Conservation (phyloP, 2,113 vertebrate species). For the Thinocorus orbignyianus region DNA sequence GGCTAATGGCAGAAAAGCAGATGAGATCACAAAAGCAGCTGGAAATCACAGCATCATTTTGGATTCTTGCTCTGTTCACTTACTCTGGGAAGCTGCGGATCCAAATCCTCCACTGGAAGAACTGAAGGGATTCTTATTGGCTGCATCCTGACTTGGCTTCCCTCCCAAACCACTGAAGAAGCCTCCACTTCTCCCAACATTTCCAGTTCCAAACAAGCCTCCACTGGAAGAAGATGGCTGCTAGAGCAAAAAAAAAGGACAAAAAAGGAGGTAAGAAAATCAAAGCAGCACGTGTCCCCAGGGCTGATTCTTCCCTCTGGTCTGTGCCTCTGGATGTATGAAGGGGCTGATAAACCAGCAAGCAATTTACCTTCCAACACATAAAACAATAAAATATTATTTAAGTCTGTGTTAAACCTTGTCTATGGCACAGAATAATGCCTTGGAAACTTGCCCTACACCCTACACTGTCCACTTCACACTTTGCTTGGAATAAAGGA, state of each 20-base stretch:
- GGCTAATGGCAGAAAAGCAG: not conserved
- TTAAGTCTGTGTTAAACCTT: not conserved
- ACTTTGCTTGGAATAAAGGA: not conserved
- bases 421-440: not conserved
- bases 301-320: not conserved
- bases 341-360: not conserved
- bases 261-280: not conserved
- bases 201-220: conserved; percentile 83
- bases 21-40: conserved; percentile 3
- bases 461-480: not conserved
- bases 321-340: not conserved
- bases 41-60: conserved; percentile 5
- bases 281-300: not conserved
- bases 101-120: conserved; percentile 75
- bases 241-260: conserved; percentile 35
- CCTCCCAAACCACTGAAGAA: conserved; percentile 97
- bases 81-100: conserved; percentile 72
- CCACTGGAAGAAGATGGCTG: conserved; percentile 78
- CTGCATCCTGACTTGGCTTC: conserved; percentile 95
- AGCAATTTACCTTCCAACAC: not conserved
- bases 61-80: conserved; percentile 54
- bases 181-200: conserved; percentile 75
- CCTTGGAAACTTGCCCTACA: not conserved
- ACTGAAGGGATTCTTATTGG: conserved; percentile 95
- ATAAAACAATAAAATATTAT: not conserved